Base-by-base conservation (phyloP, 2,888 invertebrate genomes). In the Patella pellucida region DNA sequence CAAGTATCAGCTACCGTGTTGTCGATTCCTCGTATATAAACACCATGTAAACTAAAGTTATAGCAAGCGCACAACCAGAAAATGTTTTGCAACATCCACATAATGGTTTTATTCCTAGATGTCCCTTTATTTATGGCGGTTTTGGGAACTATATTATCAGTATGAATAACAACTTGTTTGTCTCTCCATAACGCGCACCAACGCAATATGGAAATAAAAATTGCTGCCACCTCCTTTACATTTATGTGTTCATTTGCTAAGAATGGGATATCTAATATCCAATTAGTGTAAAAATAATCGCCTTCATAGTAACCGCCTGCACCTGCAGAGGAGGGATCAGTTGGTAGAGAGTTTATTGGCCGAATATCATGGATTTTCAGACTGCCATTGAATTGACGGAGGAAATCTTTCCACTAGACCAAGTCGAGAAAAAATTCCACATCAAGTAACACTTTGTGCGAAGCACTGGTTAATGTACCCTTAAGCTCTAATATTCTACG, bases 251-350 rank as follows among this genome's bases (percentile, higher is more conserved):
- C 54, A 54, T 54, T 54, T 14, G 54, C 54, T n/a, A 54, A n/a
- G n/a, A 54, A 5, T 16, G 54, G 54, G n/a, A 54, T 3, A n/a
- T 54, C 54, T 54, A 54, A n/a, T 16, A 16, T 54, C 54, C 54
- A 54, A 54, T 54, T 54, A 16, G 54, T 16, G 9, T 54, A 31
- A 2, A 54, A 54, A 54, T 54, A 54, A n/a, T 54, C 54, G 14
- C 54, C 54, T 54, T 54, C n/a, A 54, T 16, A 54, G n/a, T 54
- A 54, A n/a, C 54, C 54, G 54, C n/a, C 54, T 54, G 54, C 54
- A 54, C 54, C 54, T 14, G 14, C 15, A 16, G 4, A 54, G 2
- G 54, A 54, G 14, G 54, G 7, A 54, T 54, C n/a, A 54, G 54
- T 54, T n/a, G 3, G 54, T 14, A 54, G 14, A 16, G 54, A 7